phyloP scores from a whole-genome alignment of 2,888 invertebrate genomes.

The Punctoribates punctum region DNA sequence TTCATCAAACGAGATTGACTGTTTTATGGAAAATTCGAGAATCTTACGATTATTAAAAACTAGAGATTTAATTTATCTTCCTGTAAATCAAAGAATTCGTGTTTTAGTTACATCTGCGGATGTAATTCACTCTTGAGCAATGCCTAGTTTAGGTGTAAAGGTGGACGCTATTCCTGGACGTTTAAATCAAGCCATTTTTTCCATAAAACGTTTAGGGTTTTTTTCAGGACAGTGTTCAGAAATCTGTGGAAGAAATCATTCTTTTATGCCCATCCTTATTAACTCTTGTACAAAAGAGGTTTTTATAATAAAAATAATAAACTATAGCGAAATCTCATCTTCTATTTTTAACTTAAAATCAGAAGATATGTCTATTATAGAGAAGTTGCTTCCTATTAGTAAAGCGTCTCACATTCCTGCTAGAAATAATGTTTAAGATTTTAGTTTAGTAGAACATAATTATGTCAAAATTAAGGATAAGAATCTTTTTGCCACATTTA shows the following conservation, averaged over 20 bases:
- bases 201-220: slow-evolving; percentile 63
- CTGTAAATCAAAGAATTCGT: slow-evolving; percentile 63
- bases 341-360: too few species aligned
- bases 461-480: slow-evolving; percentile 66
- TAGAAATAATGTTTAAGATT: too few species aligned
- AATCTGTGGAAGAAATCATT: slow-evolving; percentile 75
- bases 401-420: too few species aligned
- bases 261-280: slow-evolving; percentile 68
- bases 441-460: slow-evolving; percentile 62
- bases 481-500: slow-evolving; percentile 61
- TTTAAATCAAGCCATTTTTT: slow-evolving; percentile 59
- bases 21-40: slow-evolving; percentile 58
- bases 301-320: too few species aligned
- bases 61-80: slow-evolving; percentile 62
- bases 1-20: slow-evolving; percentile 49
- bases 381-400: too few species aligned
- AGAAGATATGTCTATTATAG: too few species aligned
- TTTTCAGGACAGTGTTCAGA: slow-evolving; percentile 74
- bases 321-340: too few species aligned
- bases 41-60: slow-evolving; percentile 63
- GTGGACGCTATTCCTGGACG: slow-evolving; percentile 56
- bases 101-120: slow-evolving; percentile 61
- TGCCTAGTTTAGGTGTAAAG: slow-evolving; percentile 54
- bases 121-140: slow-evolving; percentile 55
- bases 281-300: too few species aligned